Evolutionary conservation across 2,888 invertebrate genomes (phyloP).

Genomic region (Pseudolycoriella hygida): DNA sequence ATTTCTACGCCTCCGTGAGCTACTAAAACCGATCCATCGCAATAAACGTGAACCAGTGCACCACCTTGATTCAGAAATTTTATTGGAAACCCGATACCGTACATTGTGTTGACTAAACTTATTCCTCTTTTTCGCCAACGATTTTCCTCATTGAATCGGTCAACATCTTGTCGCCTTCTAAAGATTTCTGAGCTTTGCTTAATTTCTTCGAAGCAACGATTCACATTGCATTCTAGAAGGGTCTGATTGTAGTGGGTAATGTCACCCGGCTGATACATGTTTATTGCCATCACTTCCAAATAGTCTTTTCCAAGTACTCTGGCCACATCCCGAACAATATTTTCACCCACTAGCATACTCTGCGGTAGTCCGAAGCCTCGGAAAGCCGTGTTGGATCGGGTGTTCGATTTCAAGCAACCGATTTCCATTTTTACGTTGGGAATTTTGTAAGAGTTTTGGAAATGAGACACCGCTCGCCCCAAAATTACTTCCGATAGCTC

Average conservation of each 20-base stretch:
- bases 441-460: slow-evolving; percentile 68
- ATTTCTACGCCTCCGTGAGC: slow-evolving; percentile 34
- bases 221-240: slow-evolving; percentile 51
- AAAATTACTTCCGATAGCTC: slow-evolving; percentile 66
- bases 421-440: slow-evolving; percentile 54
- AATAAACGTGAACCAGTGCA: slow-evolving; percentile 73
- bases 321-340: slow-evolving; percentile 60
- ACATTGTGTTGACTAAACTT: slow-evolving; percentile 64
- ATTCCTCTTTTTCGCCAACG: slow-evolving; percentile 79
- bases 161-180: slow-evolving; percentile 37
- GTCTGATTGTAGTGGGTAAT: slow-evolving; percentile 59
- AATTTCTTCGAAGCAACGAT: slow-evolving; percentile 64
- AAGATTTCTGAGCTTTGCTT: slow-evolving; percentile 44
- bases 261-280: slow-evolving; percentile 66
- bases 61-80: slow-evolving; percentile 69
- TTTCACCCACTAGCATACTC: slow-evolving; percentile 74
- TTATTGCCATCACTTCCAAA: slow-evolving; percentile 45
- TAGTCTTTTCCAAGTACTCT: slow-evolving; percentile 43
- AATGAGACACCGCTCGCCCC: slow-evolving; percentile 68
- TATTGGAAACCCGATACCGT: slow-evolving; percentile 66
- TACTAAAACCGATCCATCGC: slow-evolving; percentile 73
- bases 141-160: slow-evolving; percentile 57
- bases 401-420: slow-evolving; percentile 68
- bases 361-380: slow-evolving; percentile 86
- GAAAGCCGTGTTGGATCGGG: slow-evolving; percentile 86